These are phyloP conservation scores for Cancer borealis DNA, from an alignment of 2,888 invertebrate genomes.

Conservation along the genomic window DNA sequence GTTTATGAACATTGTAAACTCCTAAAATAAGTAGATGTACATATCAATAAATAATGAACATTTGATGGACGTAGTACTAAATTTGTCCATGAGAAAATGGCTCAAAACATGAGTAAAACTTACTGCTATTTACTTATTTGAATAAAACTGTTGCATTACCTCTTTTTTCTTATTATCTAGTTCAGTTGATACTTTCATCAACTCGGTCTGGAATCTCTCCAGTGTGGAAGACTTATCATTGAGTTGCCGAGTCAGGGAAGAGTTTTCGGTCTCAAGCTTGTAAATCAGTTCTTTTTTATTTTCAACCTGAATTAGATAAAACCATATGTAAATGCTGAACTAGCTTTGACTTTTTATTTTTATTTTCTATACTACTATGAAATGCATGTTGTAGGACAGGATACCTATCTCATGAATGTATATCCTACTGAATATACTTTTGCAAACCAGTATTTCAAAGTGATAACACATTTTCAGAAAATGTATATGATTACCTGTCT, in stretches of 20 bases:
- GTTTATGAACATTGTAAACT: neutral
- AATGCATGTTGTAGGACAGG: no score
- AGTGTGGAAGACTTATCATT: slow-evolving; percentile 70
- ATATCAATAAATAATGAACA: neutral
- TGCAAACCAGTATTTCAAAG: no score
- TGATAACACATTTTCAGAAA: neutral
- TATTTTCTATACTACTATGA: no score
- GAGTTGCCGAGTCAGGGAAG: slow-evolving; percentile 68
- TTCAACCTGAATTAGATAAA: slow-evolving; percentile 66
- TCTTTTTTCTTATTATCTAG: slow-evolving; percentile 71
- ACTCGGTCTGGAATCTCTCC: slow-evolving; percentile 67
- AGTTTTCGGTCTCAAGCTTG: slow-evolving; percentile 74
- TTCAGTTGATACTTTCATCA: slow-evolving; percentile 64
- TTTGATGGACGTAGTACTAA: neutral
- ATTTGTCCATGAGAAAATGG: neutral
- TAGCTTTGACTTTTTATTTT: neutral
- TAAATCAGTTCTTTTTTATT: slow-evolving; percentile 70
- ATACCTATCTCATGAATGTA: neutral
- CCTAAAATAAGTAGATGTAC: neutral
- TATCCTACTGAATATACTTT: neutral
- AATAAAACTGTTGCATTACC: slow-evolving; percentile 49
- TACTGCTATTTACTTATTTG: neutral
- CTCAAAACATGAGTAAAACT: neutral
- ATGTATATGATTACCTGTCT: slow-evolving; percentile 63
- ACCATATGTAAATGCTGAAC: neutral